Conservation (phyloP, 2,113 vertebrate genomes). For the Micronisus gabar region DNA sequence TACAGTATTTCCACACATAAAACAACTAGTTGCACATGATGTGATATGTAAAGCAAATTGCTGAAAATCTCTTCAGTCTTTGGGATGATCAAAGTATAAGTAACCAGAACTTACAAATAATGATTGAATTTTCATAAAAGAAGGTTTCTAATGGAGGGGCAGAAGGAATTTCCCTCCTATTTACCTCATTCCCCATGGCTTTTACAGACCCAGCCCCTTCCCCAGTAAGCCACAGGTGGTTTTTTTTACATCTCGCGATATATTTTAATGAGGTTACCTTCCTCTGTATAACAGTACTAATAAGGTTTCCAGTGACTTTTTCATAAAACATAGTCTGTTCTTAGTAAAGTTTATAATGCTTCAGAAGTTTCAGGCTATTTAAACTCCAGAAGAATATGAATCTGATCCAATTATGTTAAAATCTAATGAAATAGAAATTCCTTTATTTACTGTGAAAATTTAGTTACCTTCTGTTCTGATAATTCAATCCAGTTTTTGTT, state of each 20-base stretch:
- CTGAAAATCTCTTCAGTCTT: slow-evolving; percentile 63
- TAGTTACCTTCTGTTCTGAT: slow-evolving; percentile 51
- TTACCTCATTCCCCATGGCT: background rate
- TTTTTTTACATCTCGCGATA: background rate
- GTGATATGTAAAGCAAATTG: slow-evolving; percentile 32
- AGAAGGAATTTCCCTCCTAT: background rate
- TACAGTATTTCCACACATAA: slow-evolving; percentile 1
- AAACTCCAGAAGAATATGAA: slow-evolving; percentile 5
- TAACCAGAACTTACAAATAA: slow-evolving; percentile 12
- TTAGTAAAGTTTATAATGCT: background rate
- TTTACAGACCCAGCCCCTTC: background rate
- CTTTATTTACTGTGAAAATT: slow-evolving; percentile 35
- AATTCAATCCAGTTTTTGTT: slow-evolving; percentile 52
- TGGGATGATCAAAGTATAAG: slow-evolving; percentile 65
- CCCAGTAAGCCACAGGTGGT: background rate
- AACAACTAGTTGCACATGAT: background rate
- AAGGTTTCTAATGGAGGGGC: background rate
- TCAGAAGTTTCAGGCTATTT: background rate
- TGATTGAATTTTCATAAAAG: slow-evolving; percentile 60
- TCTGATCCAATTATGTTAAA: slow-evolving; percentile 15
- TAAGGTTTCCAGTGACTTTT: background rate
- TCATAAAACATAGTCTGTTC: background rate
- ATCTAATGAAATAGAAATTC: background rate
- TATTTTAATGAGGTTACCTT: background rate
- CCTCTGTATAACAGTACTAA: background rate